A percentile compares a stretch with the other conserved stretches of the same genome.
Conservation (phyloP, 2,797 vertebrate species). For the Acomys russatus region DNA sequence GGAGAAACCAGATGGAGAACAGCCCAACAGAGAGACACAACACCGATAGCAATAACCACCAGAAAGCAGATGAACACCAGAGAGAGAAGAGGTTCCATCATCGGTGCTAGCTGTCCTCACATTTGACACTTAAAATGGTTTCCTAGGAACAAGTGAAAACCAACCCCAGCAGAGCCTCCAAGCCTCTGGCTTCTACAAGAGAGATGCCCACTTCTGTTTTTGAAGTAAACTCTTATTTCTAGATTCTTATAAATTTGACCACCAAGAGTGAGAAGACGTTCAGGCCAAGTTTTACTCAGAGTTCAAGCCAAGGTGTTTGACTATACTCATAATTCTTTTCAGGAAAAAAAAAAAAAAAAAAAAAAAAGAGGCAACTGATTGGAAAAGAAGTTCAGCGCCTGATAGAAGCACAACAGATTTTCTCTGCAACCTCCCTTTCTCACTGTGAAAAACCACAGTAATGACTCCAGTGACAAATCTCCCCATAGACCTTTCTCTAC, state of each 20-base stretch:
- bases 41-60: background rate
- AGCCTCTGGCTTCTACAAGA: constrained; percentile 33
- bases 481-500: background rate
- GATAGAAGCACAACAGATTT: background rate
- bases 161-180: background rate
- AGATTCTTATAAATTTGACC: constrained; percentile 28
- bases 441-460: background rate
- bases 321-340: background rate
- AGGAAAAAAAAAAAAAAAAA: background rate
- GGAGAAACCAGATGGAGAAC: background rate
- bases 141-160: constrained; percentile 51
- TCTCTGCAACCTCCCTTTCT: background rate
- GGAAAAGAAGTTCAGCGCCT: background rate
- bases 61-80: background rate
- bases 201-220: background rate
- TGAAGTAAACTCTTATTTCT: constrained; percentile 45
- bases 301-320: constrained; percentile 37
- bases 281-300: background rate
- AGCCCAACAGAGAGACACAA: background rate
- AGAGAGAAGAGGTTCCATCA: background rate
- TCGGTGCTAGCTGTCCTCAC: background rate
- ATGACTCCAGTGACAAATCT: background rate
- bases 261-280: background rate
- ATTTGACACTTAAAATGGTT: background rate
- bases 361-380: background rate